Percentiles rank a stretch among this genome's conserved stretches.
phyloP scores from a whole-genome alignment of 2,888 invertebrate genomes.

The Ormyrus rosae region DNA sequence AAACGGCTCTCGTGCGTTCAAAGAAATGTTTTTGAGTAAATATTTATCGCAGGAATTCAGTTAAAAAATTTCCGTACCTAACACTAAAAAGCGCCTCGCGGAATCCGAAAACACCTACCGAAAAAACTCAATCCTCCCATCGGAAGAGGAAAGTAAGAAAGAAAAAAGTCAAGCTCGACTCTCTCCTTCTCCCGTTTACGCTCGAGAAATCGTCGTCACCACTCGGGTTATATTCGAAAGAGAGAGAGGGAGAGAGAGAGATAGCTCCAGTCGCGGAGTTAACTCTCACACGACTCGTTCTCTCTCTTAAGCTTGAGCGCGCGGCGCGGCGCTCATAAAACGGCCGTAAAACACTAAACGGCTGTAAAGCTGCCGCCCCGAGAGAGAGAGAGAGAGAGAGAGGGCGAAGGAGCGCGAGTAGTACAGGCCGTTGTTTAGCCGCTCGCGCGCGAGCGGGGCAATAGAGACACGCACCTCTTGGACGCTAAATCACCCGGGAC shows the following conservation, averaged over 20 bases:
- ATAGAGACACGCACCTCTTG: conserved; percentile 72
- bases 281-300: conserved; percentile 45
- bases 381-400: conserved; percentile 56
- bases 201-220: conserved; percentile 42
- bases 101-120: no score
- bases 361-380: conserved; percentile 75
- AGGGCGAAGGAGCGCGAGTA: not conserved
- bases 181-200: not conserved
- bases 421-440: conserved; percentile 63
- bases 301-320: not conserved
- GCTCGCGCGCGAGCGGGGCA: conserved; percentile 63
- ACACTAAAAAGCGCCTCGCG: no score
- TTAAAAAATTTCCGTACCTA: no score
- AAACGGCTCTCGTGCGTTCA: no score
- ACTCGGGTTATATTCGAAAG: conserved; percentile 27
- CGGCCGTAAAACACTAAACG: conserved; percentile 76
- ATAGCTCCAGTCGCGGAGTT: conserved; percentile 16
- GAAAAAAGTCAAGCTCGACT: not conserved
- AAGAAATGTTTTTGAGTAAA: no score
- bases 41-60: no score
- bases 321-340: conserved; percentile 71
- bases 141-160: not conserved
- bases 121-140: no score
- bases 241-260: no score
- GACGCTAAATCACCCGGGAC: conserved; percentile 69